phyloP scores from a whole-genome alignment of 2,797 vertebrate species.

The Scyliorhinus canicula region DNA sequence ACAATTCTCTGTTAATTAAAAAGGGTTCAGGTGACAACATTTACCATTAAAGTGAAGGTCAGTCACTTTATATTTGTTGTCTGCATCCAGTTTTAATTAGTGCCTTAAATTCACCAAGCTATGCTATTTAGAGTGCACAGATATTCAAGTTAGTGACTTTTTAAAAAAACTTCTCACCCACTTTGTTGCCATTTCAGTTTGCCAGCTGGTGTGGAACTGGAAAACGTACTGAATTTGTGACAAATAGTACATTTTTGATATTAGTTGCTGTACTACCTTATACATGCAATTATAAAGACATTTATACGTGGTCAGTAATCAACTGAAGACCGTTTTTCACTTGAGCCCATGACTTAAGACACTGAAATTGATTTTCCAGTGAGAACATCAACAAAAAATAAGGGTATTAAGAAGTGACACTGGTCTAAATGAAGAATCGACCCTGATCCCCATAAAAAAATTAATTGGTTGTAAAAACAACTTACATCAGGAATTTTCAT shows the following conservation, averaged over 20 bases:
- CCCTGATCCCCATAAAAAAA: neutral
- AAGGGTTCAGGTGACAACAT: neutral
- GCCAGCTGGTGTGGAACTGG: no score
- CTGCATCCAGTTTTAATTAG: neutral
- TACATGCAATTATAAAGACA: neutral
- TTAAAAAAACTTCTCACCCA: neutral
- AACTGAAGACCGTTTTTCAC: conserved; percentile 6
- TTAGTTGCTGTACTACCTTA: neutral
- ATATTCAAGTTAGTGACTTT: neutral
- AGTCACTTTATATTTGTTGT: neutral
- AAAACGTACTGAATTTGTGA: neutral
- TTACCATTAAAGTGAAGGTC: neutral
- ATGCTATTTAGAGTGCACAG: neutral
- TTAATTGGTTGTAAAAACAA: neutral
- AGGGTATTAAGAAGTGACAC: neutral
- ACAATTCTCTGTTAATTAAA: neutral
- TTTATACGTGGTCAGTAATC: neutral
- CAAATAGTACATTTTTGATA: neutral
- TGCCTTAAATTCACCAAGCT: neutral
- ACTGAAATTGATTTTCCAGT: neutral
- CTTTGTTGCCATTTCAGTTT: neutral
- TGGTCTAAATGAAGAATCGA: neutral
- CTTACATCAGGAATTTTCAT: neutral
- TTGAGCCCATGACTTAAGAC: neutral
- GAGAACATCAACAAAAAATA: neutral